phyloP scores from a whole-genome alignment of 2,113 vertebrate genomes.

The Siniperca chuatsi region DNA sequence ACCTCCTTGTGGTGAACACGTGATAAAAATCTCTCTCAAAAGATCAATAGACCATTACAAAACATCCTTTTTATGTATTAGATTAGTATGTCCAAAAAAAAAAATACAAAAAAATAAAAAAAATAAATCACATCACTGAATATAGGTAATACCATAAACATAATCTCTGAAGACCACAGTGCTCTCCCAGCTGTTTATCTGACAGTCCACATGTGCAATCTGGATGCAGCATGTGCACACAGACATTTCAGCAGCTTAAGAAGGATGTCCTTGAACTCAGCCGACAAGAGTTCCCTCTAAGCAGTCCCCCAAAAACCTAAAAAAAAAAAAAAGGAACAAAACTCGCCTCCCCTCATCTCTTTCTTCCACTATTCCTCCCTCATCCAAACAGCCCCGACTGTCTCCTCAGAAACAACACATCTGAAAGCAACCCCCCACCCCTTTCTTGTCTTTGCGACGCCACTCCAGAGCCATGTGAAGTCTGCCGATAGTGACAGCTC shows the following conservation, averaged over 20 bases:
- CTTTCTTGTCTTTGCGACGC: conserved; percentile 65
- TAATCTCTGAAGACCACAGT: conserved; percentile 47
- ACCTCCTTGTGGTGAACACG: background rate
- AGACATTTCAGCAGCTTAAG: conserved; percentile 64
- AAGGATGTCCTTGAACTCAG: conserved; percentile 71
- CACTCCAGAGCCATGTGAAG: conserved; percentile 71
- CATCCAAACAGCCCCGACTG: conserved; percentile 48
- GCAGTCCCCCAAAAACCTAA: conserved; percentile 63
- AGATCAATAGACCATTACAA: conserved; percentile 19
- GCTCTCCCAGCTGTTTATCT: conserved; percentile 65
- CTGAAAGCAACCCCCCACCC: conserved; percentile 49
- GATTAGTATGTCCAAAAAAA: background rate
- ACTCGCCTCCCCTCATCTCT: conserved; percentile 14
- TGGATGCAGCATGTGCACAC: conserved; percentile 64
- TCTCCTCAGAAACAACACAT: conserved; percentile 62
- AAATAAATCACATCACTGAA: conserved; percentile 8
- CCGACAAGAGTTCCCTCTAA: conserved; percentile 64
- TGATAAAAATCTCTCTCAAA: conserved; percentile 16
- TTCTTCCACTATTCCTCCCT: conserved; percentile 37
- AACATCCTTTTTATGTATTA: conserved; percentile 1
- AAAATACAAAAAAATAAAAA: background rate
- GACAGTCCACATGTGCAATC: conserved; percentile 68
- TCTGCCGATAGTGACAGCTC: conserved; percentile 72
- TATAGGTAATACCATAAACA: conserved; percentile 31
- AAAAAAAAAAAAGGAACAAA: conserved; percentile 22